Evolutionary conservation across 2,888 invertebrate species (phyloP), one percentile per base, ranked within the genome.

Genomic region (Limenitis camilla): DNA sequence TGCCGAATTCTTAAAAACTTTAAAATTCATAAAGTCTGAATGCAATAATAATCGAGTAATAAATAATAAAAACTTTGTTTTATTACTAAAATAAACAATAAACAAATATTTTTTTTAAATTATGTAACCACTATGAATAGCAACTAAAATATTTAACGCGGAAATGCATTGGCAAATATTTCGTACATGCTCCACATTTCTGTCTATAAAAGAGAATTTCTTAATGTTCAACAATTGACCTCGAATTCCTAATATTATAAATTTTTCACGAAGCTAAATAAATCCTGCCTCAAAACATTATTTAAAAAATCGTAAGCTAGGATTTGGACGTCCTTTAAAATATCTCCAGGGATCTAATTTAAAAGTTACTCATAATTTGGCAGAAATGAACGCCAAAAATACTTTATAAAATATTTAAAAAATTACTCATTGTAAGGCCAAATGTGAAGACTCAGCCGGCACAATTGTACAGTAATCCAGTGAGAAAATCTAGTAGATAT

Each of bases 401-500:
- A 33, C 33, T 1, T n/a, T 35, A 44, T n/a, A 10, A 30, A 30
- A 28, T 8, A 43, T 6, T 31, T n/a, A 5, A 11, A 5, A 42
- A 8, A 9, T 11, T 28, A 49, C 7, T 27, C 4, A 36, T 29
- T 36, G 4, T 27, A 38, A 43, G 19, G 8, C 32, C 9, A 32
- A 31, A 38, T 9, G 6, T n/a, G 31, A 10, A 19, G 28, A 44
- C 33, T 44, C 38, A 11, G 7, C 27, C 27, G 52, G 41, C 45
- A 38, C 33, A 45, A 49, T 41, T 35, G 8, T 48, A 39, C 11
- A 41, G 7, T 55, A 55, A 55, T 52, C 52, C 41, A 6, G 29
- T 55, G 55, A 49, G 51, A 51, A 51, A 51, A 51, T 51, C 45
- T 35, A 40, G 30, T 5, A 45, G 9, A 3, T 39, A 27, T 39